These are phyloP conservation scores for Neogobius melanostomus DNA, from an alignment of 2,113 vertebrate species.

Conservation along the genomic window DNA sequence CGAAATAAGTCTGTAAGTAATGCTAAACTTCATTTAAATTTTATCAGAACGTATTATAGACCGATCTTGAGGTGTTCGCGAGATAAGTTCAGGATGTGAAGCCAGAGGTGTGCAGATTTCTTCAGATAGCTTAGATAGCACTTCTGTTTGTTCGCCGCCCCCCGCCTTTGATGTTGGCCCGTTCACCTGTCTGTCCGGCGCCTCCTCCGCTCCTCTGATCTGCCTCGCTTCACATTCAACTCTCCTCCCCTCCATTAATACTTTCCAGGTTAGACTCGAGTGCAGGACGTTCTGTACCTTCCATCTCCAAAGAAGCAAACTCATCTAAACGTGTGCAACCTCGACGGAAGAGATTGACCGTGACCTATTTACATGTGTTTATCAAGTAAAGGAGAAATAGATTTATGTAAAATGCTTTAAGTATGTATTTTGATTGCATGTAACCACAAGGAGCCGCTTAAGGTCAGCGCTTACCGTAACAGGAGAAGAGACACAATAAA, in stretches of 20 bases:
- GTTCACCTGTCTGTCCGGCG: conserved; percentile 43
- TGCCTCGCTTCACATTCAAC: conserved; percentile 41
- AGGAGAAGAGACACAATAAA: too few species aligned
- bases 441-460: too few species aligned
- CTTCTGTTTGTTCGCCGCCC: conserved; percentile 14
- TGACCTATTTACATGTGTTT: conserved; percentile 14
- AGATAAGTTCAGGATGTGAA: not conserved
- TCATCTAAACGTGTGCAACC: conserved; percentile 37
- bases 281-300: conserved; percentile 24
- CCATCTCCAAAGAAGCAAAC: conserved; percentile 23
- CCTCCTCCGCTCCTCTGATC: conserved; percentile 29
- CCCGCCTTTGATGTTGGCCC: conserved; percentile 41
- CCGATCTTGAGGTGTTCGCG: not conserved
- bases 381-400: not conserved
- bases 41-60: not conserved
- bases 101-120: conserved; percentile 37
- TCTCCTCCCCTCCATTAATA: conserved; percentile 40
- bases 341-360: conserved; percentile 31
- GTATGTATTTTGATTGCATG: too few species aligned
- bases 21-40: not conserved
- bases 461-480: too few species aligned
- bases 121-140: conserved; percentile 32
- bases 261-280: conserved; percentile 31
- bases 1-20: too few species aligned
- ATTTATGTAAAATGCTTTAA: too few species aligned